A percentile compares a stretch with the other conserved stretches of the same genome.
phyloP scores from a whole-genome alignment of 1,140 invertebrate genomes.

The Pseudomyrmex cubaensis region DNA sequence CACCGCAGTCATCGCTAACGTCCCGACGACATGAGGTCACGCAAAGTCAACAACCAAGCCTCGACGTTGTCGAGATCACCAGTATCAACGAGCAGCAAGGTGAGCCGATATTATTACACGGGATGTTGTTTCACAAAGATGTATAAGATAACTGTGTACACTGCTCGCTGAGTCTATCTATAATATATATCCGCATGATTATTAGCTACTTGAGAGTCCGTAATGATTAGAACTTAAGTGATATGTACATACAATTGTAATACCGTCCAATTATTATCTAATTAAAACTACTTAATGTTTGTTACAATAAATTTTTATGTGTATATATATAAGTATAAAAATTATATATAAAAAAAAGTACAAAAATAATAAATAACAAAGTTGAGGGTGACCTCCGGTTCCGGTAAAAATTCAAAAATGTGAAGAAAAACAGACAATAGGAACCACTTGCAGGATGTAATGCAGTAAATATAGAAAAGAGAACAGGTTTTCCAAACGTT shows the following conservation, averaged over 20 bases:
- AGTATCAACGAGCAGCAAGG: slow-evolving; percentile 77
- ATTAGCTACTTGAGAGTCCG: background rate
- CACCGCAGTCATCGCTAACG: slow-evolving; percentile 74
- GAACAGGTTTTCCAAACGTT: too few species aligned
- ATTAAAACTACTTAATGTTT: background rate
- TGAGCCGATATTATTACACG: slow-evolving; percentile 45
- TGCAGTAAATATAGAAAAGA: too few species aligned
- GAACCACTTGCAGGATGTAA: too few species aligned
- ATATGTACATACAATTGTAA: background rate
- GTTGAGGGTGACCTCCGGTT: too few species aligned
- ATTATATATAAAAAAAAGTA: too few species aligned
- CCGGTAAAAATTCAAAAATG: too few species aligned
- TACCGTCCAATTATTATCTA: background rate
- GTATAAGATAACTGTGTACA: slow-evolving; percentile 9
- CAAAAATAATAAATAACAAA: too few species aligned
- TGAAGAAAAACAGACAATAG: too few species aligned
- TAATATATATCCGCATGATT: slow-evolving; percentile 3
- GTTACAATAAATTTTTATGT: background rate
- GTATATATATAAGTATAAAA: too few species aligned
- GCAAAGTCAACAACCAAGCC: slow-evolving; percentile 85
- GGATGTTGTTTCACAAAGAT: background rate
- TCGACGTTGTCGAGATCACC: slow-evolving; percentile 82
- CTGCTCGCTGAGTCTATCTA: background rate
- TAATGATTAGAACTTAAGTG: background rate
- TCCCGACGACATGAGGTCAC: slow-evolving; percentile 83